Conservation (phyloP, 64 coral and sea anemone genomes). For the Montipora efflorescens region DNA sequence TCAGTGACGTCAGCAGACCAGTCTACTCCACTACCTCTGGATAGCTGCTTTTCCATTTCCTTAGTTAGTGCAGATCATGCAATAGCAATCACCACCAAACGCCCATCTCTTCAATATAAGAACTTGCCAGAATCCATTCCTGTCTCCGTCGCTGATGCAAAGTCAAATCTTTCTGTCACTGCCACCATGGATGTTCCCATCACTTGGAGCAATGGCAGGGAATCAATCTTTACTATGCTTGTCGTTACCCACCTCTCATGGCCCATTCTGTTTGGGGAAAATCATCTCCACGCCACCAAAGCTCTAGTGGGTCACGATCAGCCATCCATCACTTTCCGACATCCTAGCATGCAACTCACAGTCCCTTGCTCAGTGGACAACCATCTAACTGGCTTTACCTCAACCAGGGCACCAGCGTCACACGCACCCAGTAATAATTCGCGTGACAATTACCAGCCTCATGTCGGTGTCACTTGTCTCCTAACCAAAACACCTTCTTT, state of each 20-base stretch:
- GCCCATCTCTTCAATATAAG: no score
- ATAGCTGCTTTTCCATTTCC: no score
- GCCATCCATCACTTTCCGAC: neutral
- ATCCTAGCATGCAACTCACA: slow-evolving; percentile 26
- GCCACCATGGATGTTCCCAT: slow-evolving; percentile 29
- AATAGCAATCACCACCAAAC: neutral
- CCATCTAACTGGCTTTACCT: neutral
- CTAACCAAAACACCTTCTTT: slow-evolving; percentile 7
- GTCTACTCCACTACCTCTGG: no score
- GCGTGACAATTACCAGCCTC: neutral
- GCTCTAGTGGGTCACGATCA: slow-evolving; percentile 38
- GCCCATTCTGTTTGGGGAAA: slow-evolving; percentile 56
- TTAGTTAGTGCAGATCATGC: no score
- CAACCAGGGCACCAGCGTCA: no score
- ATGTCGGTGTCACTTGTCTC: slow-evolving; percentile 35
- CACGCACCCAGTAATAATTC: neutral
- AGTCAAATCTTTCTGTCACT: neutral
- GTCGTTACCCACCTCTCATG: slow-evolving; percentile 45
- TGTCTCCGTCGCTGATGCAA: neutral
- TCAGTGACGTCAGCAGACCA: no score
- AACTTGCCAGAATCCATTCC: no score
- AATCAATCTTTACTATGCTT: slow-evolving; percentile 26
- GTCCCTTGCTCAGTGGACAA: neutral
- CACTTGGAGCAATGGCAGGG: neutral
- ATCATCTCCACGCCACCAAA: slow-evolving; percentile 49